Conservation (phyloP, 2,888 invertebrate genomes). For the Hofmannophila pseudospretella region DNA sequence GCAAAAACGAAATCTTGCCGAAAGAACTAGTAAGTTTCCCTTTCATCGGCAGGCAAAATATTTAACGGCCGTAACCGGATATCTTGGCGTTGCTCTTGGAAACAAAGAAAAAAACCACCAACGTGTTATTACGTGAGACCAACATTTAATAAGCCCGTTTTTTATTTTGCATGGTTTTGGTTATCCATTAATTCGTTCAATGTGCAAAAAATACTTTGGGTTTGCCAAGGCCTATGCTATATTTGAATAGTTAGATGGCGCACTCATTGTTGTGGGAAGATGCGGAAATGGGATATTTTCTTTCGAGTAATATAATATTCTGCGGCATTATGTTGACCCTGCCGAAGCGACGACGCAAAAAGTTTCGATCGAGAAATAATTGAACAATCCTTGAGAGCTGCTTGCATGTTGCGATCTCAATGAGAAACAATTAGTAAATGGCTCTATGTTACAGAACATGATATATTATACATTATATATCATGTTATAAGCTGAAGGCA, state of each 20-base stretch:
- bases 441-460: too few species aligned
- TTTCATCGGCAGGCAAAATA: constrained; percentile 74
- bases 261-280: constrained; percentile 74
- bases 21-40: constrained; percentile 73
- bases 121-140: constrained; percentile 77
- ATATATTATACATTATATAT: too few species aligned
- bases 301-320: constrained; percentile 76
- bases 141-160: constrained; percentile 76
- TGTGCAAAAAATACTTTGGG: constrained; percentile 62
- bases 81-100: constrained; percentile 66
- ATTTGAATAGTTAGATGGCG: constrained; percentile 74
- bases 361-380: constrained; percentile 45
- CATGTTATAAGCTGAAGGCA: too few species aligned
- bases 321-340: constrained; percentile 64
- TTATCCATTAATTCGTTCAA: constrained; percentile 74
- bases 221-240: constrained; percentile 55
- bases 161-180: constrained; percentile 72
- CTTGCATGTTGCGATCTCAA: constrained; percentile 15
- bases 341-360: too few species aligned
- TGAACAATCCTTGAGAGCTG: constrained; percentile 36
- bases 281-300: constrained; percentile 79
- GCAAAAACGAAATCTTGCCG: constrained; percentile 66
- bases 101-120: constrained; percentile 75
- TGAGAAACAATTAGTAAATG: too few species aligned
- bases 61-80: constrained; percentile 77